Conservation (phyloP, 2,888 invertebrate species). For the Cactoblastis cactorum region DNA sequence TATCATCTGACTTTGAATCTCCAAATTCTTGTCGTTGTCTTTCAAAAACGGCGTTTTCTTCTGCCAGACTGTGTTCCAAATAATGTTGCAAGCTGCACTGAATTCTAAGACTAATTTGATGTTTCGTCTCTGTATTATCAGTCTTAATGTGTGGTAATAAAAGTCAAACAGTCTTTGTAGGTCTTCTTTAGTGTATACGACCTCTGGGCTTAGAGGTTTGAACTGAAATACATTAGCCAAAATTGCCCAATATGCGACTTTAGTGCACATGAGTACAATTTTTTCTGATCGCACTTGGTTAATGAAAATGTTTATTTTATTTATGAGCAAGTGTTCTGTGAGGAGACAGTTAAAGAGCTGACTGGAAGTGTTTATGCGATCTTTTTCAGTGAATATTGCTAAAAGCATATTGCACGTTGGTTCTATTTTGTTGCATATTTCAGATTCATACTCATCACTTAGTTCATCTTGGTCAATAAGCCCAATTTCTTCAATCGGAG, state of each 20-base stretch:
- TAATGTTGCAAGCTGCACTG: constrained; percentile 50
- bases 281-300: constrained; percentile 65
- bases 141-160: constrained; percentile 56
- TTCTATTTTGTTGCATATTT: constrained; percentile 71
- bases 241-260: constrained; percentile 62
- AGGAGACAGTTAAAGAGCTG: constrained; percentile 6
- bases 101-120: constrained; percentile 49
- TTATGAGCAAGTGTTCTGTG: background rate
- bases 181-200: constrained; percentile 48
- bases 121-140: constrained; percentile 44
- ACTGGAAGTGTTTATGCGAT: constrained; percentile 59
- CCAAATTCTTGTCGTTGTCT: constrained; percentile 36
- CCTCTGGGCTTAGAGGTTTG: constrained; percentile 47
- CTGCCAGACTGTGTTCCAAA: constrained; percentile 46
- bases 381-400: constrained; percentile 72
- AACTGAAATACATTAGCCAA: constrained; percentile 54
- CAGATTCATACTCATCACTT: constrained; percentile 69
- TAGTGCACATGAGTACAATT: constrained; percentile 65
- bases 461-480: constrained; percentile 70
- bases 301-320: constrained; percentile 36
- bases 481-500: constrained; percentile 78
- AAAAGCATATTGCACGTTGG: constrained; percentile 79
- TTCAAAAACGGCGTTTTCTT: constrained; percentile 35
- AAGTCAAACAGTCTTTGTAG: constrained; percentile 49
- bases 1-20: constrained; percentile 80